Evolutionary conservation across 2,888 invertebrate genomes (phyloP).

Genomic region (Tromatobia lineatoria): DNA sequence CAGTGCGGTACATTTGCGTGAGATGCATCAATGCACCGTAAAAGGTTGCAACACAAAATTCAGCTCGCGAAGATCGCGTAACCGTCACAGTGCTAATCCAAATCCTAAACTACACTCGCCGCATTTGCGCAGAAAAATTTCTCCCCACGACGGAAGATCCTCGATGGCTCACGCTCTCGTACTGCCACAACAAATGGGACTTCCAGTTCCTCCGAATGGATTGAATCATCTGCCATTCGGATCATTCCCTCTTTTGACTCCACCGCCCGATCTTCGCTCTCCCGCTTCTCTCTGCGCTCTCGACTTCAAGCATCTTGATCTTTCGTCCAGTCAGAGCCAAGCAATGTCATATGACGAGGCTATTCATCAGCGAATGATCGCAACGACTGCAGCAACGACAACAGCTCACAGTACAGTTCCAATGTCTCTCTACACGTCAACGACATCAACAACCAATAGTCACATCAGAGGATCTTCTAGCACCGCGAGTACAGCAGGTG

Average conservation of each 20-base stretch:
- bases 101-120: constrained; percentile 99
- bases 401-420: constrained; percentile 86
- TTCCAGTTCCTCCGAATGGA: constrained; percentile 89
- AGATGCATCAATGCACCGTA: constrained; percentile 99
- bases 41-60: constrained; percentile 99
- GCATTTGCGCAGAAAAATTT: constrained; percentile 96
- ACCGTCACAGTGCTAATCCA: constrained; percentile 98
- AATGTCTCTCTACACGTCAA: constrained; percentile 82
- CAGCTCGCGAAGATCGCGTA: constrained; percentile 97
- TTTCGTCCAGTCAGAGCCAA: constrained; percentile 85
- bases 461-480: constrained; percentile 84
- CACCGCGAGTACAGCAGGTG: constrained; percentile 85
- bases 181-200: constrained; percentile 90
- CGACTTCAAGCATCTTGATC: constrained; percentile 89
- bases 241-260: constrained; percentile 92
- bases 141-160: constrained; percentile 96
- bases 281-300: constrained; percentile 86
- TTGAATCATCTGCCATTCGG: constrained; percentile 92
- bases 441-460: constrained; percentile 86
- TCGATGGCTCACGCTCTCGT: constrained; percentile 94
- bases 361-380: constrained; percentile 87
- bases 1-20: constrained; percentile 98
- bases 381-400: constrained; percentile 86
- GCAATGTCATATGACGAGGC: constrained; percentile 85
- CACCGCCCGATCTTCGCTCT: constrained; percentile 89